phyloP scores from a whole-genome alignment of 2,113 vertebrate genomes.

The Nannobrachium achirus region DNA sequence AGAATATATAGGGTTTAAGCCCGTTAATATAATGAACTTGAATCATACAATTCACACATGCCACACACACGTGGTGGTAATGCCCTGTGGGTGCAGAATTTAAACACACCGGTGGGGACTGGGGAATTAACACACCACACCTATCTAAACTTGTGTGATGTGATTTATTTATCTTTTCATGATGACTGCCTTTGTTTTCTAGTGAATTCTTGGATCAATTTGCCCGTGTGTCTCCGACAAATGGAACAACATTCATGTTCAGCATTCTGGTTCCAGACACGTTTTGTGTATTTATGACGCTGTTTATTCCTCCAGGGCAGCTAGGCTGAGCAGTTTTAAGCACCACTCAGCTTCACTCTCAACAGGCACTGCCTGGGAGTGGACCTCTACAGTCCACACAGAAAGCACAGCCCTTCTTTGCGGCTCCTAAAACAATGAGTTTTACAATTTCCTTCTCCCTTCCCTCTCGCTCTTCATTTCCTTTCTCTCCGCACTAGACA shows the following conservation, averaged over 20 bases:
- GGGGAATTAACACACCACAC: too few relatives aligned
- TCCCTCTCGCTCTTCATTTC: slow-evolving; percentile 20
- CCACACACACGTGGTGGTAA: not conserved
- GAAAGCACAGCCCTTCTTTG: not conserved
- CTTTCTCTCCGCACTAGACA: slow-evolving; percentile 49
- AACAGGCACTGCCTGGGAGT: not conserved
- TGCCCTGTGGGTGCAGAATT: not conserved
- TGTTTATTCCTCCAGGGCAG: not conserved
- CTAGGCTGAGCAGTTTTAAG: not conserved
- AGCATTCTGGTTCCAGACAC: not conserved
- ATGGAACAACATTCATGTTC: not conserved
- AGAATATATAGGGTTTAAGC: too few relatives aligned
- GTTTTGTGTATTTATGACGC: not conserved
- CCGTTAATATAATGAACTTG: too few relatives aligned
- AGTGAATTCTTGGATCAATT: not conserved
- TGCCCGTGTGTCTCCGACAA: not conserved
- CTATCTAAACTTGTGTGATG: too few relatives aligned
- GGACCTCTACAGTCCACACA: not conserved
- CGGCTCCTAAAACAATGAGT: slow-evolving; percentile 14
- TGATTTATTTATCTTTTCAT: too few relatives aligned
- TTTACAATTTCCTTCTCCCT: slow-evolving; percentile 6
- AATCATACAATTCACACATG: not conserved
- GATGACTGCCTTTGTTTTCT: not conserved
- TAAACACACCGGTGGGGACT: not conserved
- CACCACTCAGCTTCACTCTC: not conserved